A percentile compares a stretch with the other conserved stretches of the same genome.
These are phyloP conservation scores for Molanna angustata DNA, from an alignment of 2,888 invertebrate genomes.

Conservation along the genomic window DNA sequence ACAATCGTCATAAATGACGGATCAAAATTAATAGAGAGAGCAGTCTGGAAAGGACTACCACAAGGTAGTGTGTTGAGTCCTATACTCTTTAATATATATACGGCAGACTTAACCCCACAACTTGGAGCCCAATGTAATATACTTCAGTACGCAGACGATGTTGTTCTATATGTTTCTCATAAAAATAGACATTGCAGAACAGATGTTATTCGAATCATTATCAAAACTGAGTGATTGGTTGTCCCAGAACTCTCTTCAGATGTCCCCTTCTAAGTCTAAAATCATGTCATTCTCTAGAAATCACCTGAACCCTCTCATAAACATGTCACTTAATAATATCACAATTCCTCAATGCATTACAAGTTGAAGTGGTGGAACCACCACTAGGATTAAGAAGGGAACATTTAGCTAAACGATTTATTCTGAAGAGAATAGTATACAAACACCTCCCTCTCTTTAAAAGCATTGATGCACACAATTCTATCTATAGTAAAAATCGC, in stretches of 20 bases:
- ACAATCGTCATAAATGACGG: background rate
- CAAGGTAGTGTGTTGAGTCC: background rate
- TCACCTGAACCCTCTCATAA: constrained; percentile 1
- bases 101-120: background rate
- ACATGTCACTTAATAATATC: background rate
- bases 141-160: background rate
- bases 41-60: background rate
- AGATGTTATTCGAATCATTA: background rate
- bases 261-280: background rate
- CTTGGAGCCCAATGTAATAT: background rate
- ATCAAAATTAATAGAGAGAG: background rate
- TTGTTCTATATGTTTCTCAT: background rate
- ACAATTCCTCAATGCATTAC: constrained; percentile 1
- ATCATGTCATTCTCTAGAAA: background rate
- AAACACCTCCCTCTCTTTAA: background rate
- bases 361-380: background rate
- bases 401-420: background rate
- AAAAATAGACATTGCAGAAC: background rate
- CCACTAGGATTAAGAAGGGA: background rate
- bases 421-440: background rate
- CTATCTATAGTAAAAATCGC: too few species aligned
- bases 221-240: background rate
- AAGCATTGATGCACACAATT: background rate
- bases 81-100: background rate
- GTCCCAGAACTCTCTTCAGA: background rate